Base-by-base conservation (phyloP, 1,140 invertebrate genomes). In the Scaptodrosophila lebanonensis region DNA sequence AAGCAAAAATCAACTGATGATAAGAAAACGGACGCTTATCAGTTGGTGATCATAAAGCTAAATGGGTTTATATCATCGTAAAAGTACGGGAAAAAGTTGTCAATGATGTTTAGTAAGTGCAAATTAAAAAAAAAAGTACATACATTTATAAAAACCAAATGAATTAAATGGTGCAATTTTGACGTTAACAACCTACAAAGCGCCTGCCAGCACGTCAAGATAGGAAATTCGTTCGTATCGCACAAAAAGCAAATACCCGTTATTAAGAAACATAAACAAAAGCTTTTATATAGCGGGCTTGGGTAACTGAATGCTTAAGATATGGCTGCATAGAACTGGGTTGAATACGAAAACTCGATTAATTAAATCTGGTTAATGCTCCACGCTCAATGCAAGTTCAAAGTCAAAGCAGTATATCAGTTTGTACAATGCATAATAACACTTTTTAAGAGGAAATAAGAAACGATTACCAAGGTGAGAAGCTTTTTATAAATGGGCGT, bases 181-280 rank as follows among this genome's bases (percentile, higher is more conserved):
- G n/a, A n/a, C n/a, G n/a, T n/a, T n/a, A n/a, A n/a, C n/a, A n/a
- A n/a, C n/a, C n/a, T n/a, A n/a, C 17, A 9, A 8, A 15, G 39
- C 17, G 18, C 17, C 38, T 8, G 36, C n/a, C 3, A 30, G 20
- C 18, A 45, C 67, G 66, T 77, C 70, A 71, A 77, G 67, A 76
- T 64, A 73, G 42, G 54, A 39, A 50, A 49, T 18, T 18, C 9
- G 12, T 12, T 27, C 4, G 8, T 20, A 35, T 49, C 16, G 13
- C 35, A 43, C 12, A 25, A 29, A 42, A 38, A 39, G 33, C 52
- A 76, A 75, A 71, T 66, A 76, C 38, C 61, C 49, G 52, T 66
- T 58, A 70, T 72, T 66, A 68, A 65, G 52, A 71, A 66, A 76
- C 45, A 76, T 77, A 76, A 71, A 77, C 62, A 77, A 66, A 39